These are phyloP conservation scores for Copsychus sechellarum DNA, from an alignment of 2,113 vertebrate genomes.

Conservation along the genomic window DNA sequence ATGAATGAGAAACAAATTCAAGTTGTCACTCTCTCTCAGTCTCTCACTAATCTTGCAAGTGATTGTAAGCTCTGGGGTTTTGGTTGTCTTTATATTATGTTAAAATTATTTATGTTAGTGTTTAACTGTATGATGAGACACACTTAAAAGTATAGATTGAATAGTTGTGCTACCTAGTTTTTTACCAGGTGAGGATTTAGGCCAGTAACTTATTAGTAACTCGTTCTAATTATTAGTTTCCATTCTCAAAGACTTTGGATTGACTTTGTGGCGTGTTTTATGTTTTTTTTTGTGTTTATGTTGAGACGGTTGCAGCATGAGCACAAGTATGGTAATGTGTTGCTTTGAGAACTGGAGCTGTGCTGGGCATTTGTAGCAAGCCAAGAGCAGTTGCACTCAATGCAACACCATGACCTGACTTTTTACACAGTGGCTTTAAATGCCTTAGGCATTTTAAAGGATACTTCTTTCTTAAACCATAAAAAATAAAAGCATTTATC, in stretches of 20 bases:
- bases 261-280: neutral
- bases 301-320: neutral
- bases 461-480: neutral
- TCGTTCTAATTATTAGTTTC: neutral
- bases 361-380: neutral
- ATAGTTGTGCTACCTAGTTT: neutral
- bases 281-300: neutral
- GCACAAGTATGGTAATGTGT: neutral
- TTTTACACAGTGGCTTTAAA: neutral
- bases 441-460: neutral
- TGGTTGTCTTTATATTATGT: neutral
- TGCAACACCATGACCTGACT: neutral
- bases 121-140: neutral
- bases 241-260: neutral
- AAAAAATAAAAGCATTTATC: neutral
- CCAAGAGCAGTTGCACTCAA: neutral
- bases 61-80: neutral
- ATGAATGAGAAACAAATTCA: slow-evolving; percentile 19
- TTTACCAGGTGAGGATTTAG: neutral
- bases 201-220: neutral
- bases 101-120: neutral
- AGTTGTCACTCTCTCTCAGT: neutral
- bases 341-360: neutral
- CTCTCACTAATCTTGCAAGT: neutral
- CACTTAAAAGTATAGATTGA: neutral